Evolutionary conservation across 2,113 vertebrate genomes (phyloP), one percentile per base, ranked within the genome.

Genomic region (Haemorhous mexicanus): DNA sequence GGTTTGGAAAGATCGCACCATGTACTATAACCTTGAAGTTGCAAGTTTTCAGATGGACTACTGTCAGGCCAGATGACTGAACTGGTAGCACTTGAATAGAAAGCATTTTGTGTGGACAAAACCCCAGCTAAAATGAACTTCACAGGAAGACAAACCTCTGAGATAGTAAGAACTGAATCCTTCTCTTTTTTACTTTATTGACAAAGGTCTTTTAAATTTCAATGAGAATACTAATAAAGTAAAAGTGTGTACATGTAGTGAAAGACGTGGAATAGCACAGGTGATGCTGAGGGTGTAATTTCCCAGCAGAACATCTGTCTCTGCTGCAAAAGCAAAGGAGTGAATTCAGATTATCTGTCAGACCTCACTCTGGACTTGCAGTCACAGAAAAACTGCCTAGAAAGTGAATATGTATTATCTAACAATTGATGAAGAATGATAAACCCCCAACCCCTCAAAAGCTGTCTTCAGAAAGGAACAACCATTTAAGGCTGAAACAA

Each of bases 341-440:
- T 58, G 39, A 96, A 93, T 77, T 28, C 84, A 83, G n/a, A 90
- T 80, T 92, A 70, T 44, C 62, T 64, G 89, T 94, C 44, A 91
- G 76, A 69, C 23, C 59, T 69, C 63, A 49, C 35, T 61, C 52
- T 68, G 70, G 52, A 89, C 88, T 64, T 90, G 63, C 30, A 83
- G 59, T 22, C 74, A 68, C 30, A 82, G 58, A 93, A 84, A 79
- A 85, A 69, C 10, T 84, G 33, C 27, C 59, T 66, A 63, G 72
- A 85, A 94, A 70, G 39, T 47, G 47, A 89, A 1, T 44, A 89
- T 24, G 33, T 70, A 80, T 69, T 32, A 58, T 78, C 47, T 59
- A 92, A 66, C 28, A 85, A 77, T 53, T 75, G 78, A 70, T 32
- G 39, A 89, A 49, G 63, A 77, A 66, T 13, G 27, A 62, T 47